Conservation (phyloP, 2,888 invertebrate species). For the Punctoribates punctum region DNA sequence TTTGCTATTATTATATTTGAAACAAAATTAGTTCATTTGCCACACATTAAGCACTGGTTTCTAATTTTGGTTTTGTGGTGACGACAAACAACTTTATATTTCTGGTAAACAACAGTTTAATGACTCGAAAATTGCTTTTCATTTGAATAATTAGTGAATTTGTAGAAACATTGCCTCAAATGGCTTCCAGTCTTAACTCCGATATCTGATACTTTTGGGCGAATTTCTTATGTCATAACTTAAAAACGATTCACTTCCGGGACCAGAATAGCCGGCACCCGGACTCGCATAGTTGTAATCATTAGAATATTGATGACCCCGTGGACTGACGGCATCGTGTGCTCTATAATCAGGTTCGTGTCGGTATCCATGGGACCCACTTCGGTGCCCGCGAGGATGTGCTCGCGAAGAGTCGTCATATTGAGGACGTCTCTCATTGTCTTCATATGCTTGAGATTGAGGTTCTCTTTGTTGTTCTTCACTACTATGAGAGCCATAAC, state of each 20-base stretch:
- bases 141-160: neutral
- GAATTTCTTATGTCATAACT: neutral
- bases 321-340: neutral
- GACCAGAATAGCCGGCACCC: neutral
- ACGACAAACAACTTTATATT: neutral
- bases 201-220: neutral
- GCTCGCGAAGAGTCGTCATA: neutral
- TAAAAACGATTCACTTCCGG: neutral
- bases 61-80: neutral
- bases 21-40: constrained; percentile 7
- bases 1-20: neutral
- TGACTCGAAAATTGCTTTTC: neutral
- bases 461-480: neutral
- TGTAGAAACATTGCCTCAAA: neutral
- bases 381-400: neutral
- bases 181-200: neutral
- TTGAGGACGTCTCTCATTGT: neutral
- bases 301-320: neutral
- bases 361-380: neutral
- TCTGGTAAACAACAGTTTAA: neutral
- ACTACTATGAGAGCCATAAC: neutral
- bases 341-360: too few relatives aligned
- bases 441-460: neutral
- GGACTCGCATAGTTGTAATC: neutral
- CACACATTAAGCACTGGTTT: neutral